phyloP scores from a whole-genome alignment of 1,140 invertebrate genomes.

The Drosophila bipectinata region DNA sequence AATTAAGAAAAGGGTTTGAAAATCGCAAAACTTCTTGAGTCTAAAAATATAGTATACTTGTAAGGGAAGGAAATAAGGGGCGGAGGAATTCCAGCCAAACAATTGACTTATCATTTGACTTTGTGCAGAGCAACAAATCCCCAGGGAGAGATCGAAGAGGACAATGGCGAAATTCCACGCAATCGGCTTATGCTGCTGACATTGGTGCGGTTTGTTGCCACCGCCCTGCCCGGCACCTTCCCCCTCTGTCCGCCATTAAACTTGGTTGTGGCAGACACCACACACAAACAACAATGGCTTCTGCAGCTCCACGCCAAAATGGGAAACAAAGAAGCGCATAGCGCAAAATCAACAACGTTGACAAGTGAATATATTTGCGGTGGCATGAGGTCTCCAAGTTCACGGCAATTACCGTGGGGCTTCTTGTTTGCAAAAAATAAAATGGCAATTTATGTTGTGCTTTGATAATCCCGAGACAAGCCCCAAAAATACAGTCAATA shows the following conservation, averaged over 20 bases:
- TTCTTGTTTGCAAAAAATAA: slow-evolving; percentile 52
- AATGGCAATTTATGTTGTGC: slow-evolving; percentile 38
- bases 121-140: slow-evolving; percentile 56
- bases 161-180: slow-evolving; percentile 76
- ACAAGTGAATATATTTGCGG: slow-evolving; percentile 31
- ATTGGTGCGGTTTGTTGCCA: slow-evolving; percentile 71
- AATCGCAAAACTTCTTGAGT: neutral
- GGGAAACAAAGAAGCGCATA: slow-evolving; percentile 59
- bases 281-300: slow-evolving; percentile 43
- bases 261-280: slow-evolving; percentile 17
- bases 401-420: slow-evolving; percentile 44
- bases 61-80: neutral
- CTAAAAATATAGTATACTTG: neutral
- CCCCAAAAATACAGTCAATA: neutral
- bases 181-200: slow-evolving; percentile 71
- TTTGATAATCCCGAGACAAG: neutral
- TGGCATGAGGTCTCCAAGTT: slow-evolving; percentile 3
- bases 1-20: neutral
- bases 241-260: neutral
- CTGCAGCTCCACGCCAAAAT: slow-evolving; percentile 30
- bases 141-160: slow-evolving; percentile 38
- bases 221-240: neutral
- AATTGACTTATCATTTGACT: slow-evolving; percentile 81
- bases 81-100: slow-evolving; percentile 54
- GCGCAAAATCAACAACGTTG: slow-evolving; percentile 55